Percentiles rank a stretch among this genome's conserved stretches.
phyloP scores from a whole-genome alignment of 2,113 vertebrate genomes.

The Lontra canadensis region DNA sequence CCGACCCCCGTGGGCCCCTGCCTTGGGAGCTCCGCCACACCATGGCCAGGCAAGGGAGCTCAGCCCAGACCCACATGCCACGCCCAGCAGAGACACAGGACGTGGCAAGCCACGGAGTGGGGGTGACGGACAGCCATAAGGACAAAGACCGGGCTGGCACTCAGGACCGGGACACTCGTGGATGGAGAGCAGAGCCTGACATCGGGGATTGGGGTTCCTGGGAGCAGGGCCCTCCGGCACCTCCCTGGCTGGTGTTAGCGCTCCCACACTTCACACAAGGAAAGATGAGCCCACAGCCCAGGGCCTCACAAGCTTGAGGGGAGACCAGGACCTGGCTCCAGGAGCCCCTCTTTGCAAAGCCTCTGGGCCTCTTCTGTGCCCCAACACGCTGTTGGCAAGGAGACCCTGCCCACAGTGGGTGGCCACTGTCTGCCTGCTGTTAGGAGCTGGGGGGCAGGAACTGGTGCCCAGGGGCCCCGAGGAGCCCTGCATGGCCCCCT shows the following conservation, averaged over 20 bases:
- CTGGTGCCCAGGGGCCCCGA: fast-evolving
- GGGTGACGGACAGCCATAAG: fast-evolving
- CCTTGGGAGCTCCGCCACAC: background rate
- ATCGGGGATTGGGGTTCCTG: fast-evolving
- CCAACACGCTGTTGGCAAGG: background rate
- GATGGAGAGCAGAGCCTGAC: fast-evolving
- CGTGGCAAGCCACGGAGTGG: background rate
- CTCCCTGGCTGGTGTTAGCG: fast-evolving
- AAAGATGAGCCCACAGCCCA: background rate
- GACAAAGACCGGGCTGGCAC: background rate
- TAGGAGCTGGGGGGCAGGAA: background rate
- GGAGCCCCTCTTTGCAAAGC: background rate
- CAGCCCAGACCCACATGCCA: fast-evolving
- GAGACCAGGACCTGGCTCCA: background rate
- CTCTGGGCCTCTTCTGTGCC: background rate
- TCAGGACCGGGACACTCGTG: background rate
- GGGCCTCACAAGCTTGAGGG: fast-evolving
- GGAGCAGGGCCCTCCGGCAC: no score
- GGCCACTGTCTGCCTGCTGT: background rate
- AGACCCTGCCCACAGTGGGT: background rate
- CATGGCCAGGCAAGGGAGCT: background rate
- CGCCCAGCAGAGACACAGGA: background rate
- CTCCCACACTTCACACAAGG: background rate
- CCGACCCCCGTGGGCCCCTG: background rate
- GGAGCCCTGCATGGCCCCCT: fast-evolving